Evolutionary conservation across 1,140 invertebrate genomes (phyloP), one percentile per base, ranked within the genome.

Genomic region (Drosophila hydei): DNA sequence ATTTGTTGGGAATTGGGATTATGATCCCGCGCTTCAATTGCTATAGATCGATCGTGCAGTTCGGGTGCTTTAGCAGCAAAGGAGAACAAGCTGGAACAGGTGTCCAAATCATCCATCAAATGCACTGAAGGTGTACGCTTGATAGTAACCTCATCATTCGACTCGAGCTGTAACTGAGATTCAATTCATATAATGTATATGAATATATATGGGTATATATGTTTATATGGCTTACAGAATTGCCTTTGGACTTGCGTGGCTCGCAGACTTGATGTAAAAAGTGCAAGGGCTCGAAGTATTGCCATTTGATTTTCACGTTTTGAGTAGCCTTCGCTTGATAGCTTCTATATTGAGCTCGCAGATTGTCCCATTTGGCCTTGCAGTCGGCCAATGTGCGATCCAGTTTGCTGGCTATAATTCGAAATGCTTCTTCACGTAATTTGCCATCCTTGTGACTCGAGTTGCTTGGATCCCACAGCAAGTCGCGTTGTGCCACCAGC

Each of bases 291-390:
- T 69, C 58, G 12, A 62, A 69, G 42, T 69, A 62, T 14, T 62
- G 58, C 65, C 65, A 69, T 30, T 69, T 69, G 1, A 69, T 18
- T 4, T 51, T 19, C 2, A 54, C 40, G 18, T 69, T 69, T 23
- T 54, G 65, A 7, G 1, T 12, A 1, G 43, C 61, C 27, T 65
- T 71, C 3, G 43, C 47, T 11, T 71, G 61, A 33, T 56, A 65
- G 12, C 61, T 55, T 19, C 68, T 40, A n/a, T 65, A 71, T 40
- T 71, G 68, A 1, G 61, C 61, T 3, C 68, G 61, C 9, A 71
- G 45, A 23, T 71, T 71, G 14, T 71, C 68, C 68, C 68, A 71
- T 14, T 71, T 71, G 11, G 61, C 45, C 38, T 71, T 71, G 45
- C 68, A 71, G 27, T 71, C 68, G 7, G 19, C 23, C 7, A 36